Evolutionary conservation across 64 coral and sea anemone genomes (phyloP).

Genomic region (Montipora efflorescens): DNA sequence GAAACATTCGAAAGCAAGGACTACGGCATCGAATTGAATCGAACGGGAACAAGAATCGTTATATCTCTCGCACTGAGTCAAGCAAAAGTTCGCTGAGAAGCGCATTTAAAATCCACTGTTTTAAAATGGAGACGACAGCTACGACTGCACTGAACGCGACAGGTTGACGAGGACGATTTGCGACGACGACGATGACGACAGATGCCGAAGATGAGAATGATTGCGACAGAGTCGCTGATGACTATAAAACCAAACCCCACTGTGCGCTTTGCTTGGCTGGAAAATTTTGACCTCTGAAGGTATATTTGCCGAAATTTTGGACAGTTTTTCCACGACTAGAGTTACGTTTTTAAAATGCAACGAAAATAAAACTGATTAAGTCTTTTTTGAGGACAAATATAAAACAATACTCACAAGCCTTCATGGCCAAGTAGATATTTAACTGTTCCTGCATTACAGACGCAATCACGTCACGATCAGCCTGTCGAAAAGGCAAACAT

Average conservation of each 20-base stretch:
- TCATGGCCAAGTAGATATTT: not conserved
- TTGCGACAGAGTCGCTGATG: too few species aligned
- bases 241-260: too few species aligned
- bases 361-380: not conserved
- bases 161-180: not conserved
- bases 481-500: not conserved
- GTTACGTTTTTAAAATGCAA: not conserved
- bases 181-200: not conserved
- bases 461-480: constrained; percentile 19
- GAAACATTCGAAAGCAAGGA: too few species aligned
- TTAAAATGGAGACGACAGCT: too few species aligned
- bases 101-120: too few species aligned
- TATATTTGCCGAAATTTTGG: not conserved
- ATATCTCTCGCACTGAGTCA: too few species aligned
- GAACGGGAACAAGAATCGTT: too few species aligned
- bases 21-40: too few species aligned
- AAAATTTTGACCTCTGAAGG: not conserved
- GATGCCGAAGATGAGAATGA: not conserved
- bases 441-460: constrained; percentile 11
- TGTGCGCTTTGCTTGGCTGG: not conserved
- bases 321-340: not conserved
- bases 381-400: not conserved
- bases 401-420: constrained; percentile 21
- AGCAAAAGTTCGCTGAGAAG: too few species aligned
- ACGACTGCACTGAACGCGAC: not conserved